Base-by-base conservation (phyloP, 1,140 invertebrate genomes). In the Drosophila funebris region DNA sequence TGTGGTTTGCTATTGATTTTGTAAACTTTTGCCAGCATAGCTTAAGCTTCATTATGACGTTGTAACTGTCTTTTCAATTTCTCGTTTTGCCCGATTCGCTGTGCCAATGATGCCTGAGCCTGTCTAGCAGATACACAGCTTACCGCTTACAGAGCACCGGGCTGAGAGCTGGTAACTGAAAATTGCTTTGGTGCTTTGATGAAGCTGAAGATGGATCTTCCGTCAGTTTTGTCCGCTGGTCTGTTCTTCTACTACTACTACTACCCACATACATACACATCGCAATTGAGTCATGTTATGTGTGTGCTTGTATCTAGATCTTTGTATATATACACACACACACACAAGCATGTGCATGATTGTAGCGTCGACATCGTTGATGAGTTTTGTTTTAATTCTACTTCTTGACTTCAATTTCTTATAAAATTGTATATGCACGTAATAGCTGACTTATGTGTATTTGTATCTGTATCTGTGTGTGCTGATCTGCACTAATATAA, bases 351-450 rank as follows among this genome's bases (percentile, higher is more conserved):
- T 75, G 75, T 61, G 31, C 61, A 36, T 36, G n/a, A 41, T 41
- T 41, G 67, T 56, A 61, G 57, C 76, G 75, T 56, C 16, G 46
- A 46, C 31, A 76, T 67, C 39, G 73, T 60, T 88, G 84, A 89
- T 88, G 83, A 88, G 83, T 88, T 88, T 88, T 88, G 84, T 88
- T 88, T 88, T 89, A 88, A 88, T 88, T 88, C 79, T 77, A 84
- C 84, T 79, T 89, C 79, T 88, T 88, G 79, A 79, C 84, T 88
- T 89, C 83, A 88, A 88, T 88, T 88, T 89, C 84, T 87, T 89
- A 87, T 89, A 83, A 76, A 78, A 79, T 88, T 88, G 61, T 87
- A 88, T 82, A 78, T 82, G 83, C 83, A 87, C 78, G 78, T 82
- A 78, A 67, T 70, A 46, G 14, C 6, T 48, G 56, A 71, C 18